Evolutionary conservation across 1,140 invertebrate genomes (phyloP).

Genomic region (Asobara japonica): DNA sequence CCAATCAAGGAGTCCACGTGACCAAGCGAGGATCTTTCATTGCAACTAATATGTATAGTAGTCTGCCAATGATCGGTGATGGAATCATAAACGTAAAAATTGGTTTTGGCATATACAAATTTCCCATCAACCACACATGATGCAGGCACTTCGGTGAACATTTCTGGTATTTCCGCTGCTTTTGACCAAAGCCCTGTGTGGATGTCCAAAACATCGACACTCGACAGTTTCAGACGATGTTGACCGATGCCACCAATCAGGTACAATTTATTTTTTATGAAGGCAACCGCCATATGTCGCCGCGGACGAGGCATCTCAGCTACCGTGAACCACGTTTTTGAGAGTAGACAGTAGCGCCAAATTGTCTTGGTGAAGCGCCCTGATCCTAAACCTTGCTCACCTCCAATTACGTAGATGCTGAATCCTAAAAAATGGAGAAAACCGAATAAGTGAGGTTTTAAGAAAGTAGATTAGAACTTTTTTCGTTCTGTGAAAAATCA

Average conservation of each 20-base stretch:
- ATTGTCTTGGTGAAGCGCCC: slow-evolving; percentile 43
- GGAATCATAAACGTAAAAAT: slow-evolving; percentile 40
- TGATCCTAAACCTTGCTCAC: slow-evolving; percentile 42
- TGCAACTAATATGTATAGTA: not conserved
- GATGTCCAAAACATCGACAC: slow-evolving; percentile 45
- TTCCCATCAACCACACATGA: slow-evolving; percentile 37
- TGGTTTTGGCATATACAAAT: slow-evolving; percentile 34
- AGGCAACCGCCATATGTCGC: slow-evolving; percentile 49
- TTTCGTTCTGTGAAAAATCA: too few relatives aligned
- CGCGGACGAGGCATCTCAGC: slow-evolving; percentile 37
- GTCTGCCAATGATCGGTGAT: slow-evolving; percentile 26
- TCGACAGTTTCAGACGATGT: slow-evolving; percentile 40
- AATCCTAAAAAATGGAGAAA: slow-evolving; percentile 39
- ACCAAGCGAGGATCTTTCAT: not conserved
- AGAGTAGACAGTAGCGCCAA: slow-evolving; percentile 48
- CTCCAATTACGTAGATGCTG: slow-evolving; percentile 48
- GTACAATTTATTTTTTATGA: slow-evolving; percentile 43
- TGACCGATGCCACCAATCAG: slow-evolving; percentile 48
- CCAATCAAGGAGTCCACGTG: slow-evolving; percentile 31
- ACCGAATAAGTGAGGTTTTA: too few relatives aligned
- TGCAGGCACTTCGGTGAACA: slow-evolving; percentile 39
- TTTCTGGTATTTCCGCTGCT: slow-evolving; percentile 20
- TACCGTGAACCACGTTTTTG: slow-evolving; percentile 46
- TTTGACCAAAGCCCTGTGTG: slow-evolving; percentile 39
- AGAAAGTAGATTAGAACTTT: too few relatives aligned